Conservation (phyloP, 2,888 invertebrate genomes). For the Rhaphigaster nebulosa region DNA sequence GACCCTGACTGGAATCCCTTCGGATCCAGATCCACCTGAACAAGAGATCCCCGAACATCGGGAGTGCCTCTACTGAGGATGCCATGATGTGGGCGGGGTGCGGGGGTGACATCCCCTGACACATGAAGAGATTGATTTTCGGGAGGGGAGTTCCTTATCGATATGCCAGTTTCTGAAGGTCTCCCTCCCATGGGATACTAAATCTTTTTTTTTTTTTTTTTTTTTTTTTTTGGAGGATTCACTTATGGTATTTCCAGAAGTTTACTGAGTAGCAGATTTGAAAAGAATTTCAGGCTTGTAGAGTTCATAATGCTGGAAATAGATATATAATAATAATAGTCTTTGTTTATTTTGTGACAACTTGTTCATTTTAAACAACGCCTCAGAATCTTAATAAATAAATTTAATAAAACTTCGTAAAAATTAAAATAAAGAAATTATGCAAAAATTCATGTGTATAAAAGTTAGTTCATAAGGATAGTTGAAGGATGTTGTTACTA, state of each 20-base stretch:
- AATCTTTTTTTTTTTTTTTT: slow-evolving; percentile 2
- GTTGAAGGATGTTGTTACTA: too few species aligned
- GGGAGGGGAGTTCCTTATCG: slow-evolving; percentile 30
- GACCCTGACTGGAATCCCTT: background rate
- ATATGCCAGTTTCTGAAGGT: background rate
- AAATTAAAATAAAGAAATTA: too few species aligned
- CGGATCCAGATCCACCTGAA: background rate
- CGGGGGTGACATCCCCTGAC: slow-evolving; percentile 34
- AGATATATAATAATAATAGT: too few species aligned
- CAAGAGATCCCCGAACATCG: background rate
- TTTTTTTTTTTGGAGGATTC: background rate
- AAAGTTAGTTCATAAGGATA: too few species aligned
- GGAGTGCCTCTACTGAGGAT: background rate
- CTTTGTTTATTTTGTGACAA: too few species aligned
- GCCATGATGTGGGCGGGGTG: slow-evolving; percentile 44
- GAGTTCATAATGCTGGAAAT: too few species aligned
- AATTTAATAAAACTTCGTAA: too few species aligned
- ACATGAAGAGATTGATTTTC: slow-evolving; percentile 45
- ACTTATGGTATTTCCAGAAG: background rate
- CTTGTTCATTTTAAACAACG: too few species aligned
- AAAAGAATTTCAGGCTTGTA: background rate
- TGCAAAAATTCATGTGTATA: too few species aligned
- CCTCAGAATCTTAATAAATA: too few species aligned
- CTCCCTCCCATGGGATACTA: background rate
- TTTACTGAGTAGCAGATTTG: background rate